phyloP scores from a whole-genome alignment of 2,888 invertebrate species.

The Agonopterix subpropinquella region DNA sequence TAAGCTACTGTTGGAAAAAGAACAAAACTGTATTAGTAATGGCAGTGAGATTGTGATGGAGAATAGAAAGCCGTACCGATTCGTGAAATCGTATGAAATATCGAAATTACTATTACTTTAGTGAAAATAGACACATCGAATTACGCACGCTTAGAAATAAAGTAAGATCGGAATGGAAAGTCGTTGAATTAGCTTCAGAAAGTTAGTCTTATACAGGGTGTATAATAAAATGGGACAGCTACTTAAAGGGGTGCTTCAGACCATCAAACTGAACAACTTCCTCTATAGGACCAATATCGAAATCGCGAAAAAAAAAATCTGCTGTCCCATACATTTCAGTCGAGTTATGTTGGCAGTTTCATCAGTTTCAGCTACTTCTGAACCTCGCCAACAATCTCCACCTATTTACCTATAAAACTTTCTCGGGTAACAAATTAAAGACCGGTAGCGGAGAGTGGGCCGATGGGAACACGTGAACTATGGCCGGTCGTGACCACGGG shows the following conservation, averaged over 20 bases:
- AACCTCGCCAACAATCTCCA: no score
- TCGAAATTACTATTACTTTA: constrained; percentile 24
- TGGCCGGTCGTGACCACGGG: constrained; percentile 39
- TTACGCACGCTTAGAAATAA: constrained; percentile 11
- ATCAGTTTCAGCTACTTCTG: no score
- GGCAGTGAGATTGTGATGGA: constrained; percentile 38
- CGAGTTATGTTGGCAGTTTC: no score
- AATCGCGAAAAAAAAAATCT: no score
- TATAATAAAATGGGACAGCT: no score
- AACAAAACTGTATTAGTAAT: constrained; percentile 29
- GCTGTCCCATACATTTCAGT: no score
- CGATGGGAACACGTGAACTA: constrained; percentile 30
- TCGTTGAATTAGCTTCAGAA: background rate
- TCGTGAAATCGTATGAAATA: constrained; percentile 24
- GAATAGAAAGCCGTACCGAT: constrained; percentile 41
- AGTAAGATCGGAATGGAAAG: background rate
- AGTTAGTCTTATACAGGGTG: no score
- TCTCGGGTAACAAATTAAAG: constrained; percentile 12
- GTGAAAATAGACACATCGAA: constrained; percentile 25
- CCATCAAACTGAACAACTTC: no score
- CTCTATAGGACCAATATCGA: no score
- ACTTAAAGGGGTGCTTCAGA: no score
- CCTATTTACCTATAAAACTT: background rate
- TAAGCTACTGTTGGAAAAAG: constrained; percentile 36
- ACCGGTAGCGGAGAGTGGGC: constrained; percentile 25